Evolutionary conservation across 2,113 vertebrate genomes (phyloP).

Genomic region (Scolopax mira): DNA sequence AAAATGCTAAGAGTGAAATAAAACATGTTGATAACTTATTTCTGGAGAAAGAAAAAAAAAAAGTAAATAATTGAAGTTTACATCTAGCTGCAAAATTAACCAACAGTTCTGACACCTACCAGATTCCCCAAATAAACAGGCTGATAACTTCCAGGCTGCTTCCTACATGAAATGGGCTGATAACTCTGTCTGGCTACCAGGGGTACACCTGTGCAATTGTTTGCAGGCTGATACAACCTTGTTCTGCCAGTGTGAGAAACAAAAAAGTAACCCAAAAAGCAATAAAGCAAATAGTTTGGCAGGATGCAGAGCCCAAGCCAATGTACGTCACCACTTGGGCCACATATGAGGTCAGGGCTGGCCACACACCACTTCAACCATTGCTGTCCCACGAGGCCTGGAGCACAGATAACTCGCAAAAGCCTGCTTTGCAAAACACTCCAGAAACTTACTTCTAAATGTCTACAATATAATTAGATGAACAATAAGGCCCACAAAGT

Average conservation of each 20-base stretch:
- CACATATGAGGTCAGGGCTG: neutral
- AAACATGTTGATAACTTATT: neutral
- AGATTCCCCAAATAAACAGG: neutral
- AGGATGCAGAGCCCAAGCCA: neutral
- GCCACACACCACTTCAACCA: neutral
- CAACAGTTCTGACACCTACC: neutral
- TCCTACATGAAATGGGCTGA: neutral
- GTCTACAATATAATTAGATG: neutral
- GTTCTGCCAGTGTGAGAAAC: neutral
- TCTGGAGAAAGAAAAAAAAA: neutral
- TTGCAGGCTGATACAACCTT: neutral
- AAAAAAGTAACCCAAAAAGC: neutral
- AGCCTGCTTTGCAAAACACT: accelerated
- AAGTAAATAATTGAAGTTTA: neutral
- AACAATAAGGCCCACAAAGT: neutral
- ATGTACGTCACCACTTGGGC: neutral
- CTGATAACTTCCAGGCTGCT: neutral
- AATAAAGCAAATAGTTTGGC: neutral
- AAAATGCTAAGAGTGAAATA: neutral
- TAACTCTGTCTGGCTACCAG: neutral
- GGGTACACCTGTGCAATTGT: neutral
- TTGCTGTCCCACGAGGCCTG: neutral
- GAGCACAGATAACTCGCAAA: neutral
- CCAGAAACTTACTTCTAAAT: neutral
- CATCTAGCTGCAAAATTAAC: neutral